A percentile compares a stretch with the other conserved stretches of the same genome.
Evolutionary conservation across 2,888 invertebrate species (phyloP).

Genomic region (Asteroscopus sphinx): DNA sequence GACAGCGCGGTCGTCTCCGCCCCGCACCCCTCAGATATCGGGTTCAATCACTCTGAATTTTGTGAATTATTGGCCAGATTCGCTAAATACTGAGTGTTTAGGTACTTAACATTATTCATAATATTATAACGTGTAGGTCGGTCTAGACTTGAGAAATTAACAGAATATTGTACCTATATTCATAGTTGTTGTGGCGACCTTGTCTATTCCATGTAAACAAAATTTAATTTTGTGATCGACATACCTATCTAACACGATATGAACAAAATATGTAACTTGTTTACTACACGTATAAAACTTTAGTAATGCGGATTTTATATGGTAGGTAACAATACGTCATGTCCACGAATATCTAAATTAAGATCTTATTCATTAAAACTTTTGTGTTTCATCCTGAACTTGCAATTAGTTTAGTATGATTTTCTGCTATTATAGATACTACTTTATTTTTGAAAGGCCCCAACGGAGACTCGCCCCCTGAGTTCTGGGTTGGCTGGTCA

Average conservation of each 20-base stretch:
- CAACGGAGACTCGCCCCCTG: constrained; percentile 76
- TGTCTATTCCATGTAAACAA: constrained; percentile 17
- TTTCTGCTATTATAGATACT: constrained; percentile 18
- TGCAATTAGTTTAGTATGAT: constrained; percentile 12
- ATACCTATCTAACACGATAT: constrained; percentile 14
- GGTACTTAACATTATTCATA: constrained; percentile 40
- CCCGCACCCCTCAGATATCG: constrained; percentile 66
- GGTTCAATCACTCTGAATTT: constrained; percentile 71
- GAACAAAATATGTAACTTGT: constrained; percentile 12
- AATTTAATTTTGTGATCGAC: constrained; percentile 26
- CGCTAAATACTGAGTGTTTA: constrained; percentile 62
- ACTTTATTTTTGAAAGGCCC: constrained; percentile 75
- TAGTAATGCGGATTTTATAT: constrained; percentile 15
- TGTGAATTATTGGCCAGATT: constrained; percentile 71
- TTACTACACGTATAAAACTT: constrained; percentile 24
- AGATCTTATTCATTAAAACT: constrained; percentile 41
- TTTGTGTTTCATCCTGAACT: constrained; percentile 21
- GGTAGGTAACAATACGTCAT: constrained; percentile 3
- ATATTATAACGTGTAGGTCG: constrained; percentile 4
- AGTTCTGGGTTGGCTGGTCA: constrained; percentile 69
- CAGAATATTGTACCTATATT: not conserved
- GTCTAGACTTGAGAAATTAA: not conserved
- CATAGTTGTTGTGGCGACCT: constrained; percentile 1
- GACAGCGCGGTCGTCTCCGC: constrained; percentile 76
- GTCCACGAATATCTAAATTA: constrained; percentile 42